Evolutionary conservation across 2,797 vertebrate species (phyloP), one percentile per base, ranked within the genome.

Genomic region (Poecile montanus): DNA sequence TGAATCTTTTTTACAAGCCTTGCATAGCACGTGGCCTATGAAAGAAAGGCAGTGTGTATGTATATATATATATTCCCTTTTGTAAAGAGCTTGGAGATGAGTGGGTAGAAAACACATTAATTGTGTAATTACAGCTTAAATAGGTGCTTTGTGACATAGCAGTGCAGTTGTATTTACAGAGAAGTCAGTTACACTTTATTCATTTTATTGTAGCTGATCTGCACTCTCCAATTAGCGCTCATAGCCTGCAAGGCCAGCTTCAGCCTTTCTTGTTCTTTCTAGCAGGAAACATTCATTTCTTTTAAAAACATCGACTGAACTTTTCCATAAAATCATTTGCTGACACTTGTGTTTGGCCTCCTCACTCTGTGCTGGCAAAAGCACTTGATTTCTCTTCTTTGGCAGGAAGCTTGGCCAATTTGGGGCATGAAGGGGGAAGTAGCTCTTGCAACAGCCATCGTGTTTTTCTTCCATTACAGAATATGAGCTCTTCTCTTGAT

Each of bases 311-410:
- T 3, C 38, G 62, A 18, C 75, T 77, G 81, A 89, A 32, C 21
- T 96, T 94, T 96, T 94, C 80, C 89, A 65, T 85, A 57, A 94
- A 84, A 65, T 63, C 71, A 44, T 87, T 82, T 91, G 32, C 79
- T 82, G 51, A 81, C 82, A 70, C 53, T 84, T 74, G 44, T 42
- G 14, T 91, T 91, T 94, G 89, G 76, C 89, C 74, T 79, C 86
- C 60, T 91, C 5, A 1, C 29, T 78, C 50, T 19, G 30, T 80
- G 5, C 83, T 94, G 83, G 88, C 93, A 82, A 61, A 91, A 92
- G 32, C 77, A 36, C n/a, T 94, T 86, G 42, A 70, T 94, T 96
- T 91, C 80, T 78, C 91, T 80, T 84, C 80, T 93, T 89, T 94
- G 94, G 88, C 94, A 90, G 89, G 83, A 92, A 90, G 42, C 42